Conservation (phyloP, 2,797 vertebrate species). For the Trachops cirrhosus region DNA sequence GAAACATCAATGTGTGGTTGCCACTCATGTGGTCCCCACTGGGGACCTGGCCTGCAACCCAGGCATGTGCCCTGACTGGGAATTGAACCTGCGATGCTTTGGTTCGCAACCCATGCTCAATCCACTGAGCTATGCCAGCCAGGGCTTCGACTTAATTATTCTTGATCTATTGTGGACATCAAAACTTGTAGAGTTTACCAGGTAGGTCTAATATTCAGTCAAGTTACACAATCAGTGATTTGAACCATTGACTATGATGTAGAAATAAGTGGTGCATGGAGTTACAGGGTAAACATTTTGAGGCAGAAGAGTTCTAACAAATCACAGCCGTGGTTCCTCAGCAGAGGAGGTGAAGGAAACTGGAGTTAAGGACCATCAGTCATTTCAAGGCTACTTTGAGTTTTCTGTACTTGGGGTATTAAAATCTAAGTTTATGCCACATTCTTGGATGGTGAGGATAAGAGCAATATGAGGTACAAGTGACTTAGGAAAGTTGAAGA, state of each 20-base stretch:
- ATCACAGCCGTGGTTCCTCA: background rate
- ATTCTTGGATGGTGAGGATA: background rate
- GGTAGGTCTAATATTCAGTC: background rate
- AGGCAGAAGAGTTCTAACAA: background rate
- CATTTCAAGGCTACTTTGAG: background rate
- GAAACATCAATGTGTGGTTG: no score
- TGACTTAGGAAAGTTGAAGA: background rate
- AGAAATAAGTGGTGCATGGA: background rate
- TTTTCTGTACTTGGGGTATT: background rate
- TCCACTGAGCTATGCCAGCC: no score
- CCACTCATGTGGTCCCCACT: no score
- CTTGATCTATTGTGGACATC: background rate
- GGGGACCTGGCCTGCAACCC: no score
- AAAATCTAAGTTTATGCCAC: background rate
- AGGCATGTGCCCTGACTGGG: no score
- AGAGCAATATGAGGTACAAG: background rate
- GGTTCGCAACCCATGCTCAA: no score
- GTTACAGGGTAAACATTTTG: background rate
- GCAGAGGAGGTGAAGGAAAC: background rate
- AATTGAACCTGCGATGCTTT: no score
- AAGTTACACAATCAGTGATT: background rate
- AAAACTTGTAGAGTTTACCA: background rate
- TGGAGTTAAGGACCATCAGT: background rate
- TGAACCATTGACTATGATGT: background rate
- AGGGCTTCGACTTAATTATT: background rate